Percentiles rank a stretch among this genome's conserved stretches.
phyloP scores from a whole-genome alignment of 37 sponge, comb jelly and placozoan species.

The Hexactinellida sp. region DNA sequence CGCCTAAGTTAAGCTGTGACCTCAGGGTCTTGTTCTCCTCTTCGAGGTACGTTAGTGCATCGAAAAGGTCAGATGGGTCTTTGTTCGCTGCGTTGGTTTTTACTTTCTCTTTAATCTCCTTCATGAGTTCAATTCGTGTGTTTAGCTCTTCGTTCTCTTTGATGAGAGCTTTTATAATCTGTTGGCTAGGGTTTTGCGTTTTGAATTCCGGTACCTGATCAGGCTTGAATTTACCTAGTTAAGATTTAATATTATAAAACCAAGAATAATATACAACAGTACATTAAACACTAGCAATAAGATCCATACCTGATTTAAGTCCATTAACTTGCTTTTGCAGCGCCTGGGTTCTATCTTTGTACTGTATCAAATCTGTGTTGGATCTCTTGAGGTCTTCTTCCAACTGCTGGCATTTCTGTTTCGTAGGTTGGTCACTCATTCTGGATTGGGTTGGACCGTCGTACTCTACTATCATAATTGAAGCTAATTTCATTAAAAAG shows the following conservation, averaged over 20 bases:
- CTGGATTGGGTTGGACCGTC: too few species aligned
- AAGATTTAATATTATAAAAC: neutral
- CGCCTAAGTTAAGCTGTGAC: neutral
- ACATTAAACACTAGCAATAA: neutral
- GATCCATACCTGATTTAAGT: neutral
- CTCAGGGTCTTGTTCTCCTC: slow-evolving; percentile 4
- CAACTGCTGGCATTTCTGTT: neutral
- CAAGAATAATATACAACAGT: neutral
- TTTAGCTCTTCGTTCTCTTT: neutral
- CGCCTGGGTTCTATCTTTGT: neutral
- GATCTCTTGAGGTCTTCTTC: neutral
- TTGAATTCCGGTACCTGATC: neutral
- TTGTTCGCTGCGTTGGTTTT: neutral
- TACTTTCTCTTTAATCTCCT: neutral
- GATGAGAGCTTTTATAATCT: neutral
- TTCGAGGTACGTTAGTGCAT: neutral
- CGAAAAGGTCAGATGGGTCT: neutral
- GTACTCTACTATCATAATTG: too few species aligned
- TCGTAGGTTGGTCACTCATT: too few species aligned
- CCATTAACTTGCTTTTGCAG: neutral
- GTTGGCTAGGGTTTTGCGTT: neutral
- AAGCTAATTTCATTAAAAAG: too few species aligned
- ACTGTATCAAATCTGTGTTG: neutral
- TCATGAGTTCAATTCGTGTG: neutral
- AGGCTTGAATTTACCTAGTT: neutral